These are phyloP conservation scores for Spongilla lacustris DNA, from an alignment of 37 sponge, comb jelly and placozoan species.

Conservation along the genomic window DNA sequence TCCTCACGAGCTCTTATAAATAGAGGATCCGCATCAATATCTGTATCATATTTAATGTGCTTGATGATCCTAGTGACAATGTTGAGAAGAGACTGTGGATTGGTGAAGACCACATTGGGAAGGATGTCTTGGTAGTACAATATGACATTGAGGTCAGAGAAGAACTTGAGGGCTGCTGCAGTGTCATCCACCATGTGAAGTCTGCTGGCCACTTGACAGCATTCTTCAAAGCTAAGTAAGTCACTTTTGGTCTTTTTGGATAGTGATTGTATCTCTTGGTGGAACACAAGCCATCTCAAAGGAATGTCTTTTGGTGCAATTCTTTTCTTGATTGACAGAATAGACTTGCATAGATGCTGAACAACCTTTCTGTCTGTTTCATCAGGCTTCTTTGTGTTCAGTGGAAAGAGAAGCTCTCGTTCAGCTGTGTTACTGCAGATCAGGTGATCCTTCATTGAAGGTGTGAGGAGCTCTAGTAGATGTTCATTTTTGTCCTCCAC, in stretches of 20 bases:
- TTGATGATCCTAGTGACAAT: background rate
- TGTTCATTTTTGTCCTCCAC: background rate
- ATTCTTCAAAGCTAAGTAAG: background rate
- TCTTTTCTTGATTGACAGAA: background rate
- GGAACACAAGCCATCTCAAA: background rate
- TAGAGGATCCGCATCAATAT: background rate
- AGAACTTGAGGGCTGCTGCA: background rate
- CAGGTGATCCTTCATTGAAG: background rate
- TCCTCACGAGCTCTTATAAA: background rate
- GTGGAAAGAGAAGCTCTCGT: background rate
- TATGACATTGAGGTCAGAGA: background rate
- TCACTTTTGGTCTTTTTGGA: background rate
- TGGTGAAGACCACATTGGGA: constrained; percentile 1
- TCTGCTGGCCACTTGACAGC: background rate
- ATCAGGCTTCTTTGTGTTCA: background rate
- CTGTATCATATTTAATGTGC: background rate
- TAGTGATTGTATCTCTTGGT: background rate
- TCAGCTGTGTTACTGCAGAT: background rate
- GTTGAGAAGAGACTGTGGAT: background rate
- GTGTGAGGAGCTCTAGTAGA: background rate
- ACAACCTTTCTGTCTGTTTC: background rate
- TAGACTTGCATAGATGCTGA: background rate
- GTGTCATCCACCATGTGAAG: background rate
- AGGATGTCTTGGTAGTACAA: background rate
- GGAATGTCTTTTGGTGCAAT: background rate